Base-by-base conservation (phyloP, 2,888 invertebrate species). In the Cheilosia urbana region DNA sequence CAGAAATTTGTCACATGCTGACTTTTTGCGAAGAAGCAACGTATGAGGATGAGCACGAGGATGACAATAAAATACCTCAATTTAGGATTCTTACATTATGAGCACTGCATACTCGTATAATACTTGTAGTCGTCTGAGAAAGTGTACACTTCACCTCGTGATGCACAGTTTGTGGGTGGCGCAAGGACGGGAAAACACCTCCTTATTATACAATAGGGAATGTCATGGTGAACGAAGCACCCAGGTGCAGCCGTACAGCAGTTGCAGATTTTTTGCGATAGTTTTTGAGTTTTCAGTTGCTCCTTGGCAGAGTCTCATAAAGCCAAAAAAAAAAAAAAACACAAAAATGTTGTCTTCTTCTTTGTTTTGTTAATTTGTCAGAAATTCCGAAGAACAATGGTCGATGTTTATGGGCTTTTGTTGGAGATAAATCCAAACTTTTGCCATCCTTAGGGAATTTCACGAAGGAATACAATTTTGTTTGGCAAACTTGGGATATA, bases 11-110 rank as follows among this genome's bases (percentile, higher is more conserved):
- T 57, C 55, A 63, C 55, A 57, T 63, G 58, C n/a, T 53, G 66
- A 68, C 53, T 66, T 42, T 27, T 27, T 40, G 34, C 27, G 15
- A 6, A 7, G 6, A 9, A 17, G 30, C 34, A 17, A 21, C 19
- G 51, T 7, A 17, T 45, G 24, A 24, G 51, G 2, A 17, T 45
- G 24, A 24, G 19, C n/a, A 42, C 34, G 60, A 15, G 58, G 19
- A 73, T 21, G 30, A 60, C 45, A 66, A 66, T 72, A 19, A 47
- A 77, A 60, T 58, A 71, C 71, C 42, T 13, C 69, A 55, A 57
- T 63, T 81, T 51, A 51, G 47, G 45, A 69, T 63, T 75, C 65
- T 65, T 58, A 51, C 69, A 65, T 51, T 68, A 45, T 65, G 45
- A 68, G 42, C 34, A 47, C 73, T 34, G 42, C 24, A 37, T 42